Percentiles rank a stretch among this genome's conserved stretches.
These are phyloP conservation scores for Hetaerina americana DNA, from an alignment of 1,140 invertebrate genomes.

Conservation along the genomic window DNA sequence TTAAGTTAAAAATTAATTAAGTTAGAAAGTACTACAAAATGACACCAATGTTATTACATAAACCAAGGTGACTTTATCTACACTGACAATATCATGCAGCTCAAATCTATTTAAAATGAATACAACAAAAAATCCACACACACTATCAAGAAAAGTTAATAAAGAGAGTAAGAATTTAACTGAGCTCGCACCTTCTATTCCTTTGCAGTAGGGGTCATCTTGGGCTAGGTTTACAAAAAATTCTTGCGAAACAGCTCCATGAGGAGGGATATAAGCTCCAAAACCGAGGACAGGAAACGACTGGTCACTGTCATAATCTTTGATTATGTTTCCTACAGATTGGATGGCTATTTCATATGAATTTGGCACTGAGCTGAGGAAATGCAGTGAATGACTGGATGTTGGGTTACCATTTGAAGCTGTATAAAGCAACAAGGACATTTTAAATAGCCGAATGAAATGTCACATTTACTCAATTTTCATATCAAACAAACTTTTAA, in stretches of 20 bases:
- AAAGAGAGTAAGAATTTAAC: not conserved
- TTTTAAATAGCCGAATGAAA: too few relatives aligned
- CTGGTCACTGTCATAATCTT: constrained; percentile 46
- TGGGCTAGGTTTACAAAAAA: constrained; percentile 43
- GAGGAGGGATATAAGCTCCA: constrained; percentile 38
- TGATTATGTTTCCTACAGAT: constrained; percentile 47
- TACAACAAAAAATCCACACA: too few relatives aligned
- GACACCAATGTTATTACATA: too few relatives aligned
- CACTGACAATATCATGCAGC: too few relatives aligned
- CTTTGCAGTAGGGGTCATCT: constrained; percentile 39
- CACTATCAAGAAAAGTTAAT: too few relatives aligned
- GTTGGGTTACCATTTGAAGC: constrained; percentile 50
- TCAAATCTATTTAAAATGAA: too few relatives aligned
- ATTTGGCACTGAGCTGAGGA: constrained; percentile 35
- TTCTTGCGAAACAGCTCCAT: constrained; percentile 39
- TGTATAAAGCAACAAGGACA: too few relatives aligned
- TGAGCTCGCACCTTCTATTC: constrained; percentile 23
- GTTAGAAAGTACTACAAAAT: too few relatives aligned
- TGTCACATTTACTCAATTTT: too few relatives aligned
- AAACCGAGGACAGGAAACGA: constrained; percentile 44
- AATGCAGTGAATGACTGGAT: constrained; percentile 41
- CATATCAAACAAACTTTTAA: too few relatives aligned
- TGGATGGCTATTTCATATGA: constrained; percentile 44
- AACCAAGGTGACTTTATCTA: too few relatives aligned
- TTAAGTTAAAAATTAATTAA: too few relatives aligned